Conservation (phyloP, 2,888 invertebrate genomes). For the Lithophane semibrunnea region DNA sequence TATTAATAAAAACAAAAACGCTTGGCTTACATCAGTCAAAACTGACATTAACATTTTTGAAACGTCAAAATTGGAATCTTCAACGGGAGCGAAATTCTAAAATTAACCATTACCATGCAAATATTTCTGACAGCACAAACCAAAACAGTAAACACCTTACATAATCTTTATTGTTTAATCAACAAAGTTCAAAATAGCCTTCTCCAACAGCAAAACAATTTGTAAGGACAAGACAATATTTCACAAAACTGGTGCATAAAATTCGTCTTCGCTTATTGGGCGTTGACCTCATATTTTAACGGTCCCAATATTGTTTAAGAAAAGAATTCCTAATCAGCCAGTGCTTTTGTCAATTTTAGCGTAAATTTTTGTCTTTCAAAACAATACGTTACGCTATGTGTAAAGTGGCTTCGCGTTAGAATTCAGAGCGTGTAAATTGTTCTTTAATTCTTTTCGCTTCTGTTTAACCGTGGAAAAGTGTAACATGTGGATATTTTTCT, state of each 20-base stretch:
- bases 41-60: slow-evolving; percentile 57
- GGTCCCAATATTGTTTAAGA: slow-evolving; percentile 77
- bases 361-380: slow-evolving; percentile 61
- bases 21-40: slow-evolving; percentile 35
- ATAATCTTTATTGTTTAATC: not conserved
- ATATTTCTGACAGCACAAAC: slow-evolving; percentile 48
- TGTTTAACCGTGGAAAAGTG: slow-evolving; percentile 65
- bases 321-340: slow-evolving; percentile 79
- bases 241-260: slow-evolving; percentile 86
- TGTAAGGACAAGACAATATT: slow-evolving; percentile 70
- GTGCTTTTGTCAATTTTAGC: slow-evolving; percentile 69
- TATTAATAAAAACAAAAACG: not conserved
- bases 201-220: slow-evolving; percentile 34
- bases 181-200: slow-evolving; percentile 42
- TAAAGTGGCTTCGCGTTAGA: slow-evolving; percentile 62
- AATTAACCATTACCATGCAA: slow-evolving; percentile 73
- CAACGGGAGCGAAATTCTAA: slow-evolving; percentile 67
- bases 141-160: not conserved
- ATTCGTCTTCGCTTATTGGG: slow-evolving; percentile 76
- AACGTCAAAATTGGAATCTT: slow-evolving; percentile 66
- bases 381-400: slow-evolving; percentile 68
- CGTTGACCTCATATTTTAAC: slow-evolving; percentile 82
- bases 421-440: slow-evolving; percentile 67
- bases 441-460: slow-evolving; percentile 26
- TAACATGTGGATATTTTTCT: slow-evolving; percentile 64